These are phyloP conservation scores for Hydroisotoma schaefferi DNA, from an alignment of 2,888 invertebrate species.

Conservation along the genomic window DNA sequence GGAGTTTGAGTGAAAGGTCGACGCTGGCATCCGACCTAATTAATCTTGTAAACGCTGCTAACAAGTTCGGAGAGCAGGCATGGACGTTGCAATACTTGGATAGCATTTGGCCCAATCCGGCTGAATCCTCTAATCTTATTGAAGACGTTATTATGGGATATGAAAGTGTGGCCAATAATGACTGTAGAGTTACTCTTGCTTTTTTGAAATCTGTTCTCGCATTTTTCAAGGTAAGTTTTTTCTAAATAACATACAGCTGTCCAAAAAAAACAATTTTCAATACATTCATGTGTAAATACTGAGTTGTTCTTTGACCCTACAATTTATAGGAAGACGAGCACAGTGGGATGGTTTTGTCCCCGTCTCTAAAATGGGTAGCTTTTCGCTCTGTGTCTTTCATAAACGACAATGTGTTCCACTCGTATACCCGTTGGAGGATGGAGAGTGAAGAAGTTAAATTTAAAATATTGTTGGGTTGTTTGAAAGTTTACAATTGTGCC, in stretches of 20 bases:
- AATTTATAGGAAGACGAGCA: no score
- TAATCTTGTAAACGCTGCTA: constrained; percentile 3
- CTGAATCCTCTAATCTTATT: constrained; percentile 12
- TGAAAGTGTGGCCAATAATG: constrained; percentile 33
- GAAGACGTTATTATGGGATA: constrained; percentile 38
- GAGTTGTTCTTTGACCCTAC: no score
- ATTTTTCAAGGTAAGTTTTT: constrained; percentile 18
- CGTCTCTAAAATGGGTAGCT: not conserved
- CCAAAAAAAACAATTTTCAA: no score
- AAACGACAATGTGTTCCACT: constrained; percentile 36
- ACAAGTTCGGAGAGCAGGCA: not conserved
- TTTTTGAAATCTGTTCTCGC: constrained; percentile 25
- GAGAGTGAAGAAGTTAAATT: constrained; percentile 19
- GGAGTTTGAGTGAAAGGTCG: not conserved
- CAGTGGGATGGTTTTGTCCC: no score
- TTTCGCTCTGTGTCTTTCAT: constrained; percentile 26
- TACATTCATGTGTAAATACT: no score
- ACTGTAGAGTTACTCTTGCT: constrained; percentile 30
- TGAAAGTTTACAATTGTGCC: constrained; percentile 30
- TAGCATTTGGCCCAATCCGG: constrained; percentile 11
- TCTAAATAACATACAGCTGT: no score
- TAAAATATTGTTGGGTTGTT: constrained; percentile 30
- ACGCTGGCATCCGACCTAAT: not conserved
- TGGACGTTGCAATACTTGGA: constrained; percentile 11
- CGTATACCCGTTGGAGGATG: constrained; percentile 38